Base-by-base conservation (phyloP, 2,113 vertebrate species). In the Scomber scombrus region DNA sequence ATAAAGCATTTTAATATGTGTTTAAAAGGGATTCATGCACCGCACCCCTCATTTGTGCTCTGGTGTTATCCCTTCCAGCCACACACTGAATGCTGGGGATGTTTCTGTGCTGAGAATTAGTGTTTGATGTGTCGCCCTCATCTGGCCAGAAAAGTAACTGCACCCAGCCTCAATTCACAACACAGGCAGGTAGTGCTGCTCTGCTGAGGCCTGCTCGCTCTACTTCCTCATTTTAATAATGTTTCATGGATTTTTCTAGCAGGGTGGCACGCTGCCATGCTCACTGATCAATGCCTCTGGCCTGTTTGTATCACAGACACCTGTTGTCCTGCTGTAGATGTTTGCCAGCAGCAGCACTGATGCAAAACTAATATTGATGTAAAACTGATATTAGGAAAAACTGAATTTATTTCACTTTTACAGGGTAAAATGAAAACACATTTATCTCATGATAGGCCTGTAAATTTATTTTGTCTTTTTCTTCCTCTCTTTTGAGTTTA, bases 121-220 rank as follows among this genome's bases (percentile, higher is more conserved):
- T 34, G 71, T 69, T 74, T 62, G 64, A 84, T 86, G 86, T 87
- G 86, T 87, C 81, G 88, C 94, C 94, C 92, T 88, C 93, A 5
- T 89, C 91, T 95, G 94, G 94, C 43, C 56, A 34, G 26, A 86
- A 77, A 62, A 2, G 52, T 1, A 71, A 86, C 72, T 88, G 81
- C 87, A 77, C 5, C 1, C 3, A 26, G 23, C 23, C 23, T 26
- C 23, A 11, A 12, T 46, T 51, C 2, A 47, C 3, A 5, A 23
- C 15, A 47, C 16, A 46, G 49, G 16, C 50, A 19, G 21, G 49
- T 57, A 5, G 18, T 55, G 72, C 18, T n/a, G 56, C 51, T 61
- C 62, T 71, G 68, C 56, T 50, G 75, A 65, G 74, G 40, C 43
- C 61, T 62, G 5, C 2, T 71, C 58, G 5, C 43, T n/a, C 3